A percentile compares a stretch with the other conserved stretches of the same genome.
Conservation (phyloP, 2,888 invertebrate species). For the Crossocerus cetratus region DNA sequence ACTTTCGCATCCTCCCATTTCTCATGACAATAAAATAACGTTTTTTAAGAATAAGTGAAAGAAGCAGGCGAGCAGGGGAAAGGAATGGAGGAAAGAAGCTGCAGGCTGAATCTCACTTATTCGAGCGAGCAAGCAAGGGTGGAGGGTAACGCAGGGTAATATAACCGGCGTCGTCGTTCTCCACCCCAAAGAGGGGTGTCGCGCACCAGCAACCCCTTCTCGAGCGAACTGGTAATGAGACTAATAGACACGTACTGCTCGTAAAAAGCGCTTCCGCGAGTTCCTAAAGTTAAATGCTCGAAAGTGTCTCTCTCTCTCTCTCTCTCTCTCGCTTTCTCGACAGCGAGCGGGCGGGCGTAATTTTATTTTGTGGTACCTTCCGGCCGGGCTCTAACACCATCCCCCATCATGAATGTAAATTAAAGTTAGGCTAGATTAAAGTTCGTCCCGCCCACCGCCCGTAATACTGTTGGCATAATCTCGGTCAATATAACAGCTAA, state of each 20-base stretch:
- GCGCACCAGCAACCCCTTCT: conserved; percentile 35
- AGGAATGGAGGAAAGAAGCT: conserved; percentile 44
- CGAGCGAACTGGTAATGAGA: conserved; percentile 63
- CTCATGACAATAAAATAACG: conserved; percentile 63
- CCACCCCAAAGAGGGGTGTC: conserved; percentile 47
- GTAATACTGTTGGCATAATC: neutral
- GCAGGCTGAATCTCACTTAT: conserved; percentile 45
- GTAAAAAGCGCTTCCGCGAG: conserved; percentile 68
- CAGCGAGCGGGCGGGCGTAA: conserved; percentile 17
- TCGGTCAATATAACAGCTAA: conserved; percentile 2
- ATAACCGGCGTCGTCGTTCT: conserved; percentile 65
- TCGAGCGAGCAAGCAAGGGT: conserved; percentile 51
- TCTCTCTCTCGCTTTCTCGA: neutral
- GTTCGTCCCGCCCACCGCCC: neutral
- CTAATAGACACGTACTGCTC: conserved; percentile 74
- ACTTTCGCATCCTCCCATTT: conserved; percentile 8
- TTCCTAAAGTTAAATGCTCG: conserved; percentile 63
- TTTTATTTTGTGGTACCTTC: conserved; percentile 45
- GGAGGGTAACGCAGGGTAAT: conserved; percentile 56
- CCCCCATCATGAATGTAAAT: conserved; percentile 30
- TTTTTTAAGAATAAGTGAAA: conserved; percentile 48
- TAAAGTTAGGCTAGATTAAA: conserved; percentile 15
- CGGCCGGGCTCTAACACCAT: neutral
- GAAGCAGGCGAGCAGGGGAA: conserved; percentile 8
- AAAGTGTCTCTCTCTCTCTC: neutral